Evolutionary conservation across 1,140 invertebrate species (phyloP).

Genomic region (Saccostrea glomerata): DNA sequence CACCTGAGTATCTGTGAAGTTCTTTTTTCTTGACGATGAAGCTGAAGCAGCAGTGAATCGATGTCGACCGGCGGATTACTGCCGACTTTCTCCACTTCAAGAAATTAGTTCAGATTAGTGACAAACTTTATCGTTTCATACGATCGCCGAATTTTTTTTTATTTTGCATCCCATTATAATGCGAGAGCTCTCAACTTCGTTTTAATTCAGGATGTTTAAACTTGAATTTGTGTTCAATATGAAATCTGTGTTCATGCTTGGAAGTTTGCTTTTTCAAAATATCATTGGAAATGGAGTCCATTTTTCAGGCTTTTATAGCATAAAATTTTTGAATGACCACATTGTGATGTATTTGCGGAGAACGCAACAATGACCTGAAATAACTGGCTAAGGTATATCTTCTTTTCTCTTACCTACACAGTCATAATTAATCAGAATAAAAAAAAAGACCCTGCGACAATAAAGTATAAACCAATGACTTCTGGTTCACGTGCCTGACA

Average conservation of each 20-base stretch:
- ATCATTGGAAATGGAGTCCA: not conserved
- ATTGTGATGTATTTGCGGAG: not conserved
- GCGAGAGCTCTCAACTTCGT: not conserved
- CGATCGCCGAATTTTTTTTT: not conserved
- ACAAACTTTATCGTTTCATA: constrained; percentile 2
- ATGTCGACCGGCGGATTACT: not conserved
- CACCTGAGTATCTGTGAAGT: not conserved
- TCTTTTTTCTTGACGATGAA: not conserved
- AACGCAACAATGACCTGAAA: constrained; percentile 22
- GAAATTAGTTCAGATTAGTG: constrained; percentile 11
- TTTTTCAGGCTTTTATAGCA: not conserved
- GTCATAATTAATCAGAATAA: constrained; percentile 17
- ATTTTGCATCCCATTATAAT: not conserved
- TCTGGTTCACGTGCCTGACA: not conserved
- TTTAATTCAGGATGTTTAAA: constrained; percentile 3
- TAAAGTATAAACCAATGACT: constrained; percentile 13
- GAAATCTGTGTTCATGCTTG: not conserved
- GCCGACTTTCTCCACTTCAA: constrained; percentile 4
- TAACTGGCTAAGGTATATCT: constrained; percentile 1
- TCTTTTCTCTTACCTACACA: constrained; percentile 9
- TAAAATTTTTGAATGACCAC: constrained; percentile 8
- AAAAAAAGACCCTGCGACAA: constrained; percentile 6
- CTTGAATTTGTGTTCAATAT: constrained; percentile 15
- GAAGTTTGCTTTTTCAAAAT: constrained; percentile 1
- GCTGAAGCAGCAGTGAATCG: not conserved